A percentile compares a stretch with the other conserved stretches of the same genome.
Conservation (phyloP, 2,888 invertebrate genomes). For the Tetramorium bicarinatum region DNA sequence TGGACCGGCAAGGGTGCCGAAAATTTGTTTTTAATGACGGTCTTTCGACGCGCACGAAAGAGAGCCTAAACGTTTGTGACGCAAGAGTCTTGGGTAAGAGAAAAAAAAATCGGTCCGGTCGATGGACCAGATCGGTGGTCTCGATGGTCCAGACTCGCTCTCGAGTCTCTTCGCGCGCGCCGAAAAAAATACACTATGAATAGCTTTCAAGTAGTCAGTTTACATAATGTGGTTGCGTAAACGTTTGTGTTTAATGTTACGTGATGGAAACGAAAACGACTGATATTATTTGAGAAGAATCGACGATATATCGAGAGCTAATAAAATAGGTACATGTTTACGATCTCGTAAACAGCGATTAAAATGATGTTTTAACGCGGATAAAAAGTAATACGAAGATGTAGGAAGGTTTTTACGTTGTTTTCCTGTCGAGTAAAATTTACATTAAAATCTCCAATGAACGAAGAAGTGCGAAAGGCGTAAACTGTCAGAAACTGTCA, state of each 20-base stretch:
- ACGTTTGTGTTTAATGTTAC: conserved; percentile 35
- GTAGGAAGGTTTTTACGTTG: neutral
- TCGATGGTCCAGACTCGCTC: conserved; percentile 39
- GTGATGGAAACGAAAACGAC: conserved; percentile 17
- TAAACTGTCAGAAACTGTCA: neutral
- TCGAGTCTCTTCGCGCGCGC: conserved; percentile 24
- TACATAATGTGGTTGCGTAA: conserved; percentile 46
- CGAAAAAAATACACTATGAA: conserved; percentile 39
- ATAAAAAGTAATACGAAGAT: neutral
- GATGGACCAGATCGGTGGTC: conserved; percentile 39
- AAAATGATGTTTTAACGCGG: neutral
- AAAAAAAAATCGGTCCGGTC: conserved; percentile 40
- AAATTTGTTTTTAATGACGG: conserved; percentile 65
- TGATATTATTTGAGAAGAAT: conserved; percentile 17
- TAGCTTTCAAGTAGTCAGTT: conserved; percentile 44
- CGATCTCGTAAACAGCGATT: neutral
- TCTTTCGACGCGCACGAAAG: conserved; percentile 2
- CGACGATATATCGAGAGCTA: neutral
- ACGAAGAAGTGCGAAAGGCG: no score
- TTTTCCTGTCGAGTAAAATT: neutral
- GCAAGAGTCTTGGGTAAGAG: conserved; percentile 27
- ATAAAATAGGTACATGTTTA: neutral
- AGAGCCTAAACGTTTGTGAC: conserved; percentile 42
- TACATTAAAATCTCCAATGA: conserved; percentile 6
- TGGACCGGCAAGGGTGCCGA: conserved; percentile 51